Evolutionary conservation across 1,140 invertebrate species (phyloP).

Genomic region (Helicorthomorpha holstii): DNA sequence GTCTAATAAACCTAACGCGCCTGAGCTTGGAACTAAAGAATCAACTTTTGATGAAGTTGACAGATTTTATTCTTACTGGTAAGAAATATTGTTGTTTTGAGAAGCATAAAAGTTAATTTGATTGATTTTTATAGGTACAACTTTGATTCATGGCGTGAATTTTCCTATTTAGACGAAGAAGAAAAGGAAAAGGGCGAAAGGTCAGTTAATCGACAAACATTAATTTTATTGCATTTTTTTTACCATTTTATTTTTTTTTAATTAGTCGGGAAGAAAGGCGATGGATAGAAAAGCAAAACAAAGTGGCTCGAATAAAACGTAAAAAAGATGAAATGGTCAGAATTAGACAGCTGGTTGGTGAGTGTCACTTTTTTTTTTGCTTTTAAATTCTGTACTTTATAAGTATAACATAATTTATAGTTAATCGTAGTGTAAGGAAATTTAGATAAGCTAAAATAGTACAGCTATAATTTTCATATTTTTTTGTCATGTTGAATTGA

Average conservation of each 20-base stretch:
- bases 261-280: conserved; percentile 68
- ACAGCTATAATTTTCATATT: not conserved
- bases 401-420: too few relatives aligned
- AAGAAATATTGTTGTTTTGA: conserved; percentile 1
- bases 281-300: conserved; percentile 97
- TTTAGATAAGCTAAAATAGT: too few relatives aligned
- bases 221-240: not conserved
- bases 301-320: conserved; percentile 66
- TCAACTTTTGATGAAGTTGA: conserved; percentile 31
- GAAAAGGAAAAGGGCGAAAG: conserved; percentile 93
- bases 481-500: too few relatives aligned
- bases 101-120: conserved; percentile 17
- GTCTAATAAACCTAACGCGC: conserved; percentile 76
- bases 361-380: too few relatives aligned
- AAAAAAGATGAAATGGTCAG: conserved; percentile 94
- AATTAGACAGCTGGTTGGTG: conserved; percentile 61
- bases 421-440: too few relatives aligned
- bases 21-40: conserved; percentile 57
- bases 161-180: conserved; percentile 97
- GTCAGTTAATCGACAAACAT: conserved; percentile 13
- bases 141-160: conserved; percentile 98
- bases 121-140: conserved; percentile 82
- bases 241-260: conserved; percentile 4
- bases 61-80: conserved; percentile 39
- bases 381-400: too few relatives aligned